phyloP scores from a whole-genome alignment of 1,140 invertebrate species.

The Acromyrmex heyeri region DNA sequence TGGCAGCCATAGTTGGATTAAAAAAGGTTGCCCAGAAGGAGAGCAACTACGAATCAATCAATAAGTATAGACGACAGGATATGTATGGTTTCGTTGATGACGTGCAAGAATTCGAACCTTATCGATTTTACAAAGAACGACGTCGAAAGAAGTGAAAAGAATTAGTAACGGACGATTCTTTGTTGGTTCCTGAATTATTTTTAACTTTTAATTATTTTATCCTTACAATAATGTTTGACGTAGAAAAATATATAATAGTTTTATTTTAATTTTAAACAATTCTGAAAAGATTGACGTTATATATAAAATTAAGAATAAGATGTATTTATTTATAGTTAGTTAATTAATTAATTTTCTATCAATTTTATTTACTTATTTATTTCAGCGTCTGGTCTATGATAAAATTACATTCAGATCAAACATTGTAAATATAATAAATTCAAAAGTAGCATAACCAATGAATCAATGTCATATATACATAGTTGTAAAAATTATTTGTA shows the following conservation, averaged over 20 bases:
- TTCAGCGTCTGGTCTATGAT: not conserved
- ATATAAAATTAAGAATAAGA: conserved; percentile 12
- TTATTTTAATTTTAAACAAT: not conserved
- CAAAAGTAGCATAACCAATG: not conserved
- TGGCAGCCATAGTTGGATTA: conserved; percentile 85
- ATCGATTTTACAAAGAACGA: conserved; percentile 79
- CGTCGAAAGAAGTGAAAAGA: conserved; percentile 68
- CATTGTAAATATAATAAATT: conserved; percentile 45
- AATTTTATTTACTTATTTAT: not conserved
- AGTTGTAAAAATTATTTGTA: conserved; percentile 9
- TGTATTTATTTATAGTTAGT: conserved; percentile 13
- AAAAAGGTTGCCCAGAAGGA: conserved; percentile 78
- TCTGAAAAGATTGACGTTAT: not conserved
- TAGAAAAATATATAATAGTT: not conserved
- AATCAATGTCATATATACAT: not conserved
- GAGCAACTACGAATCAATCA: conserved; percentile 75
- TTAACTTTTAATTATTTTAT: not conserved
- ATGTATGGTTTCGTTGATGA: conserved; percentile 70
- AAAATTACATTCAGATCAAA: not conserved
- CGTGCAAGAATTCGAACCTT: conserved; percentile 75
- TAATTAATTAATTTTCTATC: not conserved
- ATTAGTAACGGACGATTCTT: not conserved
- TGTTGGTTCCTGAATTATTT: conserved; percentile 7
- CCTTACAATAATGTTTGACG: not conserved
- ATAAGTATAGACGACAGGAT: conserved; percentile 84